Evolutionary conservation across 2,113 vertebrate genomes (phyloP).

Genomic region (Rhombomys opimus): DNA sequence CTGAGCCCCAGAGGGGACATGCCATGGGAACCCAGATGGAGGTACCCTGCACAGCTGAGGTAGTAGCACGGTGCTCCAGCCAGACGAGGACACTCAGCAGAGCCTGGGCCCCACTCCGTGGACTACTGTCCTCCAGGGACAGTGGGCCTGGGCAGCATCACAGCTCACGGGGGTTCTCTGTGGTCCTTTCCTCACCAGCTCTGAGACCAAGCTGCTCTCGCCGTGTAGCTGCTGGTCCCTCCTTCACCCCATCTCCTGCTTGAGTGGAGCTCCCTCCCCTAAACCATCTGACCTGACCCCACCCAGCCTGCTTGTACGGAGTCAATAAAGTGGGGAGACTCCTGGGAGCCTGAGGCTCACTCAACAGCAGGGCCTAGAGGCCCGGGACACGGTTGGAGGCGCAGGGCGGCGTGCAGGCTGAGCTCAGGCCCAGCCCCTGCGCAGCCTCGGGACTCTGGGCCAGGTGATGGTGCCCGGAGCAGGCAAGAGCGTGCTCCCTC

Average conservation of each 20-base stretch:
- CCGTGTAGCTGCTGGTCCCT: not conserved
- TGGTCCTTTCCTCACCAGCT: not conserved
- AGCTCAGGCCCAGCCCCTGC: not conserved
- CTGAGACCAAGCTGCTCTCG: not conserved
- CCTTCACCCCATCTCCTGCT: not conserved
- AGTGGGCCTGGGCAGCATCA: not conserved
- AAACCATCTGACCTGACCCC: not conserved
- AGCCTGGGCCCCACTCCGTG: not conserved
- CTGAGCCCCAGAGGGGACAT: not conserved
- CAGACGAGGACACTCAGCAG: not conserved
- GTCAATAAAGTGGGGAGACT: not conserved
- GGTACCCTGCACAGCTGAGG: too few relatives aligned
- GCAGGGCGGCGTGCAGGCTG: too few relatives aligned
- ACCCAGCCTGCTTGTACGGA: not conserved
- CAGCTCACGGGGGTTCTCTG: not conserved
- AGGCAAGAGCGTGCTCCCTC: too few relatives aligned
- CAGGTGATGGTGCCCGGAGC: not conserved
- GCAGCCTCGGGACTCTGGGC: not conserved
- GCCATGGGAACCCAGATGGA: not conserved
- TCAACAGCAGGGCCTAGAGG: too few relatives aligned
- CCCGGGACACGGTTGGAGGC: too few relatives aligned
- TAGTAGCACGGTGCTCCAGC: not conserved
- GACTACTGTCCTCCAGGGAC: not conserved
- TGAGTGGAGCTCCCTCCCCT: not conserved
- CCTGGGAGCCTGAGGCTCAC: not conserved